Base-by-base conservation (phyloP, 2,797 vertebrate species). In the Oryzias dopingdopingensis region DNA sequence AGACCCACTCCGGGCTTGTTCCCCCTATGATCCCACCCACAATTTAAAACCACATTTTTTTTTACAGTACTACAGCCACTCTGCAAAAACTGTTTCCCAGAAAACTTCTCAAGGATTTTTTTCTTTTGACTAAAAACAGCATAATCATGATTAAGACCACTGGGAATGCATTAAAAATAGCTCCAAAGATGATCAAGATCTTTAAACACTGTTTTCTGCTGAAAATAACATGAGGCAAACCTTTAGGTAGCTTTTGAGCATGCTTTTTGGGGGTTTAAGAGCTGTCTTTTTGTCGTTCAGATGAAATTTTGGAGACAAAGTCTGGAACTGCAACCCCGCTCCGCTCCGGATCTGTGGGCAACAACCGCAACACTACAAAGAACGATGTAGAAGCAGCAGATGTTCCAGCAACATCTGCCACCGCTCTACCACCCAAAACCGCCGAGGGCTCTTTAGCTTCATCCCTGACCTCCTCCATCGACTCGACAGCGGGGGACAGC, bases 251-350 rank as follows among this genome's bases (percentile, higher is more conserved):
- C 26, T 7, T 26, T 26, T 26, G 6, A 26, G 5, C 24, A 26
- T 5, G 24, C 6, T 26, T 26, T 26, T 26, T 26, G 5, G 24
- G 24, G 24, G 24, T 26, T 45, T 45, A 10, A 45, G n/a, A 45
- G 17, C 10, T 65, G 16, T 72, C 14, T 57, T 26, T 75, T 12
- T 77, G 8, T 72, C 46, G 26, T 51, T 65, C 65, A 98, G 97
- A 99, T 87, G 96, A 99, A 72, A 94, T 96, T 71, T 84, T 92
- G 81, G 96, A 99, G 89, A 79, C 83, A 0, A 98, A 96, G 86
- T 98, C 96, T 60, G 97, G 96, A 71, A 95, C 92, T 52, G 93
- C 96, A 54, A 98, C 97, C 24, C 96, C 96, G 66, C 95, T 93
- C 73, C 93, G 96, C 69, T 98, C 96, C 0, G 95, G 95, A 44